These are phyloP conservation scores for Zaprionus obscuricornis DNA, from an alignment of 2,888 invertebrate genomes.

Conservation along the genomic window DNA sequence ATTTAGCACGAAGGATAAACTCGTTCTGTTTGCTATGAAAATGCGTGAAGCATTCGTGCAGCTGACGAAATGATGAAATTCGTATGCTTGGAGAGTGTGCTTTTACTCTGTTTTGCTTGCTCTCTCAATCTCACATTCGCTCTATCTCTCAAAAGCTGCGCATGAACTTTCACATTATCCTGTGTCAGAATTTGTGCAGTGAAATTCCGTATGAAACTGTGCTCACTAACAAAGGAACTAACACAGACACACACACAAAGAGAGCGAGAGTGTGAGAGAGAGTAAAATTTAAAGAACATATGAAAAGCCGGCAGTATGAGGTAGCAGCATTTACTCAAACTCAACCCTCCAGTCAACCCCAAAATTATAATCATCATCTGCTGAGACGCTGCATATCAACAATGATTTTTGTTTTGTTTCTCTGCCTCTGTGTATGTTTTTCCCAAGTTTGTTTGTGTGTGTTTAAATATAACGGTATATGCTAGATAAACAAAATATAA, in stretches of 20 bases:
- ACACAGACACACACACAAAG: constrained; percentile 22
- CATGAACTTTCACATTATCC: constrained; percentile 40
- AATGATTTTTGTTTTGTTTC: constrained; percentile 68
- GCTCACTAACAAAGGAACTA: no score
- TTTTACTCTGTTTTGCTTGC: no score
- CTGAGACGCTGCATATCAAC: constrained; percentile 56
- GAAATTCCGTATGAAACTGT: constrained; percentile 67
- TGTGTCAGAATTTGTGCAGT: constrained; percentile 68
- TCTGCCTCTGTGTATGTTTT: constrained; percentile 21
- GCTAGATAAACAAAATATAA: constrained; percentile 69
- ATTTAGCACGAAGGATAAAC: constrained; percentile 80
- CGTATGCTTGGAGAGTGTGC: no score
- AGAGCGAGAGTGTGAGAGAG: constrained; percentile 23
- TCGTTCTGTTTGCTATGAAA: constrained; percentile 69
- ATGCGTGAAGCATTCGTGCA: constrained; percentile 38
- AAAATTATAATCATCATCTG: constrained; percentile 54
- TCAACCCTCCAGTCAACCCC: constrained; percentile 36
- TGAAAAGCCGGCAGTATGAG: constrained; percentile 41
- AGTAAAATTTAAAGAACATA: constrained; percentile 6
- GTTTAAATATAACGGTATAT: constrained; percentile 45
- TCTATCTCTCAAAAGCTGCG: constrained; percentile 45
- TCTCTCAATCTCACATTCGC: no score
- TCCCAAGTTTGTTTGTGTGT: constrained; percentile 32
- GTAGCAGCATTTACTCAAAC: constrained; percentile 24
- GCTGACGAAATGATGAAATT: constrained; percentile 48